phyloP scores from a whole-genome alignment of 2,113 vertebrate species.

The Tonatia bakeri region DNA sequence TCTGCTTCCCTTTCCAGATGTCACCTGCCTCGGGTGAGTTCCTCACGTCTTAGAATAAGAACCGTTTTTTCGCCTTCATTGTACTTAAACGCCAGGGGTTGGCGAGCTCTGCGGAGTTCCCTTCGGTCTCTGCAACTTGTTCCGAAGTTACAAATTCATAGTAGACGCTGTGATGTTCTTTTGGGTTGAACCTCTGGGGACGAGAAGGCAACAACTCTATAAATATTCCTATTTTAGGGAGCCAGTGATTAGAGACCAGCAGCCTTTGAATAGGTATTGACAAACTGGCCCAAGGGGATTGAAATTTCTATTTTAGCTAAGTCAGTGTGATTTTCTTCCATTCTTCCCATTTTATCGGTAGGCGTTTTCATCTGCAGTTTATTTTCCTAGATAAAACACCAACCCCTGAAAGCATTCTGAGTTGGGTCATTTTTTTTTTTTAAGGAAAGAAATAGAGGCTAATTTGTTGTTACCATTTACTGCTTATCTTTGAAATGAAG shows the following conservation, averaged over 20 bases:
- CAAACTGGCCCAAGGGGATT: conserved; percentile 32
- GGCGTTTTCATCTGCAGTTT: background rate
- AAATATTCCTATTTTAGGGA: conserved; percentile 51
- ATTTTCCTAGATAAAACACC: conserved; percentile 3
- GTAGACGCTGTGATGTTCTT: conserved; percentile 5
- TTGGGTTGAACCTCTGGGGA: background rate
- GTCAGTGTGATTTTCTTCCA: background rate
- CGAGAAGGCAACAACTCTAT: conserved; percentile 1
- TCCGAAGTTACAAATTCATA: conserved; percentile 51
- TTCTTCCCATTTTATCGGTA: background rate
- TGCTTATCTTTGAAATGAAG: background rate
- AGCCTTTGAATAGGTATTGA: conserved; percentile 53
- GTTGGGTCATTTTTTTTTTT: background rate
- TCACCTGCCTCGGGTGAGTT: conserved; percentile 36
- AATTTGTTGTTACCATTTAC: background rate
- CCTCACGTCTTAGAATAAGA: background rate
- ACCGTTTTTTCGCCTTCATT: background rate
- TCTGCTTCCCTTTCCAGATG: background rate
- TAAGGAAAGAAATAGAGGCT: background rate
- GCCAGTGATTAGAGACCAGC: conserved; percentile 18
- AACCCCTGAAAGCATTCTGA: background rate
- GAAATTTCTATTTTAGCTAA: conserved; percentile 43
- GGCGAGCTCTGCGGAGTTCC: background rate
- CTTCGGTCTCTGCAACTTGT: conserved; percentile 12
- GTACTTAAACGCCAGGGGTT: background rate